Percentiles rank a stretch among this genome's conserved stretches.
Evolutionary conservation across 2,888 invertebrate genomes (phyloP).

Genomic region (Aporophyla nigra): DNA sequence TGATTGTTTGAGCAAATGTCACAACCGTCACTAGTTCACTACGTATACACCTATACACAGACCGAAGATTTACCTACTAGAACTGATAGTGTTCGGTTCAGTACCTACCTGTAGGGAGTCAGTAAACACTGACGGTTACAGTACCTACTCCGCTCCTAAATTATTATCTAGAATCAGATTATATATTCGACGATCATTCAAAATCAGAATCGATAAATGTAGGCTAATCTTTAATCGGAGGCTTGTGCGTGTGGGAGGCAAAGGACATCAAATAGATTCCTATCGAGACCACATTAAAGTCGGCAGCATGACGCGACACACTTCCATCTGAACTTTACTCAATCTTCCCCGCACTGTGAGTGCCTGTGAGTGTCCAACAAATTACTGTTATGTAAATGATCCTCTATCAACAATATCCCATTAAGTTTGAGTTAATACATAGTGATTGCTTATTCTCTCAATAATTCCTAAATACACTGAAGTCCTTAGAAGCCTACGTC

Average conservation of each 20-base stretch:
- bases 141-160: conserved; percentile 2
- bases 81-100: conserved; percentile 38
- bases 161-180: conserved; percentile 32
- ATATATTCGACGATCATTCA: conserved; percentile 35
- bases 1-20: conserved; percentile 55
- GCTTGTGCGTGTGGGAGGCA: conserved; percentile 36
- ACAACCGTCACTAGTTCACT: conserved; percentile 35
- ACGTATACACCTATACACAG: neutral
- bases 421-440: conserved; percentile 52
- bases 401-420: conserved; percentile 59
- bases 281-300: conserved; percentile 34
- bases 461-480: conserved; percentile 60
- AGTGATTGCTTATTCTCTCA: conserved; percentile 54
- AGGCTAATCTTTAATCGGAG: conserved; percentile 17
- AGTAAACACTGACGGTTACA: neutral
- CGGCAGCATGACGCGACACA: conserved; percentile 29
- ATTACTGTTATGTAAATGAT: conserved; percentile 59
- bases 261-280: conserved; percentile 44
- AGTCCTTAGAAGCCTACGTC: conserved; percentile 48
- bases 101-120: neutral
- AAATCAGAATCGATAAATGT: conserved; percentile 25
- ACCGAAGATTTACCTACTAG: conserved; percentile 42
- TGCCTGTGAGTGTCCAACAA: conserved; percentile 46
- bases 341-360: conserved; percentile 1
- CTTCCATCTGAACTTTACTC: conserved; percentile 7